Evolutionary conservation across 2,113 vertebrate species (phyloP), one percentile per base, ranked within the genome.

Genomic region (Asarcornis scutulata): DNA sequence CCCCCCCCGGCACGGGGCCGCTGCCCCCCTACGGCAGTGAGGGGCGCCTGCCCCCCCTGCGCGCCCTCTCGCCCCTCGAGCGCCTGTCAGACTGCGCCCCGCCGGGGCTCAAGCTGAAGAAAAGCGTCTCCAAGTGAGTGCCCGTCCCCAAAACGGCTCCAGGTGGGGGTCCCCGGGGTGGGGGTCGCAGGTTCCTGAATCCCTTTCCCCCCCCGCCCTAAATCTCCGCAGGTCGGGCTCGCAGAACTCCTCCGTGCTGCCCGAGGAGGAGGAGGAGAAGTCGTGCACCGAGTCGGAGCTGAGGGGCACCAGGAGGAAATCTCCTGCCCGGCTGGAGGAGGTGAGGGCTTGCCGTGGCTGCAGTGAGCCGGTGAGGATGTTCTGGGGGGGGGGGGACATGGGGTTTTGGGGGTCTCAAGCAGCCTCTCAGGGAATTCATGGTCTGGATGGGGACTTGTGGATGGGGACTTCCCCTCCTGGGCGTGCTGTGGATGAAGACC

Each of bases 241-340:
- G 11, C 99, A 99, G 97, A 99, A 98, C 95, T 99, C 99, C 55
- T 99, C 99, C 6, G 98, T 99, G 96, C 97, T 99, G 85, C 98
- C 97, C 0, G 99, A 99, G 83, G 99, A 99, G 88, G 99, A 99
- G 3, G 99, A 99, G 1, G 99, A 99, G 97, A 99, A 97, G 91
- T 99, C 99, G 0, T 98, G 98, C 95, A 99, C 99, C 0, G 99
- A 99, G 86, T 99, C 98, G 0, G 99, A 99, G 84, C 97, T 97
- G 25, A 98, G 95, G 85, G 97, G 98, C 7, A 97, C 98, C 83
- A 98, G 96, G 84, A 98, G 98, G 91, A 99, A 98, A 50, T 97
- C 98, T 3, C 93, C 95, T 12, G 98, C 92, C 62, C 98, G 97
- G 63, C 95, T 96, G 1, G 97, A 97, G 91, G 99, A 99, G 98